Evolutionary conservation across 2,797 vertebrate species (phyloP), one percentile per base, ranked within the genome.

Genomic region (Argentina silus): DNA sequence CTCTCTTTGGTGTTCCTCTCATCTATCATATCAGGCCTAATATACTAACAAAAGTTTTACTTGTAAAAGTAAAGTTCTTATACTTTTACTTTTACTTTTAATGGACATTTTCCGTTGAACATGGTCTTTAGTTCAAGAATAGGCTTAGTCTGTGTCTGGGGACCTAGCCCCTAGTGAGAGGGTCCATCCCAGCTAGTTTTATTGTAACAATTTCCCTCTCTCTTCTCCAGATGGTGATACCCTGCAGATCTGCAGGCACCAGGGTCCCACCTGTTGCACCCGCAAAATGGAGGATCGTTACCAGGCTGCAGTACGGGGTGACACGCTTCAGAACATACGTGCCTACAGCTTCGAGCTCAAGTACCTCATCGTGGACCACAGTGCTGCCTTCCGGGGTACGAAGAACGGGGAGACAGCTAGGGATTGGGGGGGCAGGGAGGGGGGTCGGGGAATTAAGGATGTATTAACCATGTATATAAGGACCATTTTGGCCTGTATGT

Each of bases 231-330:
- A 94, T 69, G 93, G 92, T 57, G 93, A 95, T 36, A 4, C 27
- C 62, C 93, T 97, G 12, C 92, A 93, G 74, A 95, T 97, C 85
- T 97, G 96, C 61, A 88, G 92, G 67, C 93, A 95, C 69, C 84
- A 92, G 3, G 93, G 93, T 45, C 94, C 94, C 62, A 95, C 95
- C 0, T 97, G 96, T 85, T 97, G 96, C 75, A 96, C 95, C 55
- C 93, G 92, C 79, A 96, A 93, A 86, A 97, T 97, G 96, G 96
- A 97, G 87, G 96, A 96, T 81, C 94, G 92, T 86, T 97, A 97
- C 91, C 94, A 95, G 83, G 82, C 92, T 11, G 95, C 95, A 2
- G 96, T 96, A 71, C 94, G 93, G 71, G 92, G 95, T 47, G 96
- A 96, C 87, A 95, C 95, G 21, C 88, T 93, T 82, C 96, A 97